Base-by-base conservation (phyloP, 1,140 invertebrate species). In the Drosophila varians region DNA sequence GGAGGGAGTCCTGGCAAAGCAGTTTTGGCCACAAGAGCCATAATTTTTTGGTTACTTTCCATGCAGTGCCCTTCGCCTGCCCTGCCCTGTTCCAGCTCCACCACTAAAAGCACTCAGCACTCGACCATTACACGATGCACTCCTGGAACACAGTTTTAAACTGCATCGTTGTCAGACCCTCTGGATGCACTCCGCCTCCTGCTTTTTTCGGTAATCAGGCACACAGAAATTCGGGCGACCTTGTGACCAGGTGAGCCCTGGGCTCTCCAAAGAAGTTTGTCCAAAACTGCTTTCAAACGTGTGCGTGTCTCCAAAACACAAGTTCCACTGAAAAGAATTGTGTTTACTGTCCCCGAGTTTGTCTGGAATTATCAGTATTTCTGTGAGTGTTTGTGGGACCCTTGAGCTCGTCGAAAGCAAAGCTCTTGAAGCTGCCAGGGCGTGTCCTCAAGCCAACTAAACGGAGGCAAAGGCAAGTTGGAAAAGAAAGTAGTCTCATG, bases 1-100 rank as follows among this genome's bases (percentile, higher is more conserved):
- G n/a, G n/a, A n/a, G n/a, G 34, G 12, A 48, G 36, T 49, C 25
- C 62, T 74, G 74, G 48, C 48, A 43, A 77, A 84, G 66, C 46
- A 45, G 55, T 65, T 86, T 86, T 86, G 71, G 74, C 79, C 79
- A 86, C 71, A 84, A 69, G 75, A 79, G 76, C 80, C 76, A 74
- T 86, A 75, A 84, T 84, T 86, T 84, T 68, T 86, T 78, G 79
- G 79, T 86, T 86, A 86, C 76, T 83, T 77, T 83, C 79, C 77
- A 76, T 66, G 45, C 14, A 28, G 23, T 34, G 56, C 46, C 34
- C 23, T 38, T 7, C 21, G 7, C 6, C 26, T 3, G 11, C 1
- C 14, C n/a, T 19, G 26, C 16, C 23, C 28, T 16, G 9, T 18
- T 23, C n/a, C 47, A 19, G 40, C 18, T 46, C 69, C 48, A 23